Conservation (phyloP, 2,888 invertebrate genomes). For the Tiphia femorata region DNA sequence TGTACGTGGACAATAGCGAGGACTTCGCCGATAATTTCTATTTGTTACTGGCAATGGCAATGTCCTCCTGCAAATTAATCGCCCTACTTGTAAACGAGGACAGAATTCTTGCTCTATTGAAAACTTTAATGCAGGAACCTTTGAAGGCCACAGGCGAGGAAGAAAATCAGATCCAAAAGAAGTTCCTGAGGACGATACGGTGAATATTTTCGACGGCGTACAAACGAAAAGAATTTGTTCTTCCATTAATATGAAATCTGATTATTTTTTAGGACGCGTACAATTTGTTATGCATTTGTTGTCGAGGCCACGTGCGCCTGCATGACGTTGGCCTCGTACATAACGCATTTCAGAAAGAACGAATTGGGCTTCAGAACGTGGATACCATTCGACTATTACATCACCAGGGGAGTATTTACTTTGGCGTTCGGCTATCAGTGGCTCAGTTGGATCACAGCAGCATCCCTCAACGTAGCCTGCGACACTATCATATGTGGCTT, state of each 20-base stretch:
- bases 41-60: constrained; percentile 30
- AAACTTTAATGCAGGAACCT: constrained; percentile 1
- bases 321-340: constrained; percentile 26
- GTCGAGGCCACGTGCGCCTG: constrained; percentile 9
- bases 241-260: neutral
- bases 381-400: constrained; percentile 29
- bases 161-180: constrained; percentile 17
- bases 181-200: constrained; percentile 16
- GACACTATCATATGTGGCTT: constrained; percentile 49
- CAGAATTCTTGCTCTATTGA: constrained; percentile 11
- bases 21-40: constrained; percentile 38
- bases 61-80: constrained; percentile 28
- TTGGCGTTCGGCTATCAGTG: constrained; percentile 36
- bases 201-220: constrained; percentile 4
- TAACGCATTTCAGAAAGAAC: constrained; percentile 9
- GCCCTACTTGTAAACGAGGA: constrained; percentile 25
- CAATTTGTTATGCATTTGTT: constrained; percentile 18
- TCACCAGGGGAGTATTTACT: constrained; percentile 24
- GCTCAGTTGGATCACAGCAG: constrained; percentile 24
- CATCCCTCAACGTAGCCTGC: constrained; percentile 42
- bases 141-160: constrained; percentile 6
- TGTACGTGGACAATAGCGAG: constrained; percentile 14
- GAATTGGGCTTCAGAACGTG: constrained; percentile 13
- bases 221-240: constrained; percentile 17
- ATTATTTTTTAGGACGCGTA: constrained; percentile 16